Evolutionary conservation across 1,140 invertebrate genomes (phyloP).

Genomic region (Hetaerina americana): DNA sequence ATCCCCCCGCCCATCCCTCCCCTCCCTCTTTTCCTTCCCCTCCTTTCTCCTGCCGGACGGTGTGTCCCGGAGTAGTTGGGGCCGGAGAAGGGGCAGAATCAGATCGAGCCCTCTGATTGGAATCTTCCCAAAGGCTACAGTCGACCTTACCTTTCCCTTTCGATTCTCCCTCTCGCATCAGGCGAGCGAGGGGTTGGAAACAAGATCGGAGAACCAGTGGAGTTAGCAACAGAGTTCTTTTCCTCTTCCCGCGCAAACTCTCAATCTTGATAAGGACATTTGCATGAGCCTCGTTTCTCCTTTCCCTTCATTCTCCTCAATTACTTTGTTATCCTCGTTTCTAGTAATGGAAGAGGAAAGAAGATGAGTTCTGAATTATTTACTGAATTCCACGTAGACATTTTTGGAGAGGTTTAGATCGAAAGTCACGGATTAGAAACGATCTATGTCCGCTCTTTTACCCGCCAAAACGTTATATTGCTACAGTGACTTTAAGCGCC

Average conservation of each 20-base stretch:
- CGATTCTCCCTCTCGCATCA: no score
- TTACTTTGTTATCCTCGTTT: not conserved
- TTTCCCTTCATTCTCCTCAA: not conserved
- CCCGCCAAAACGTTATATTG: no score
- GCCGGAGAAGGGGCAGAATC: no score
- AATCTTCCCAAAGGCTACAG: not conserved
- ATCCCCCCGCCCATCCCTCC: slow-evolving; percentile 15
- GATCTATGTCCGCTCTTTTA: no score
- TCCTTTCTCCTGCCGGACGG: no score
- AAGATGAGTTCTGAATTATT: no score
- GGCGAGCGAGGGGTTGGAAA: not conserved
- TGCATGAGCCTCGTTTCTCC: not conserved
- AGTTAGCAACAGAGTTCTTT: not conserved
- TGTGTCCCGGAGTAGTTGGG: not conserved
- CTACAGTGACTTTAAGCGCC: no score
- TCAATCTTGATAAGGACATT: not conserved
- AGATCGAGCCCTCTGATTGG: not conserved
- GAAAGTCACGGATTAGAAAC: no score
- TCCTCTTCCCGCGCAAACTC: not conserved
- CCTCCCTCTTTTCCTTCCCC: no score
- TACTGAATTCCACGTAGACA: no score
- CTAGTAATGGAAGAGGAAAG: no score
- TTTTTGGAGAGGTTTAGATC: no score
- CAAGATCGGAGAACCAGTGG: not conserved
- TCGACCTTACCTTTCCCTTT: not conserved